Conservation (phyloP, 1,140 invertebrate species). For the Drosophila takahashii region DNA sequence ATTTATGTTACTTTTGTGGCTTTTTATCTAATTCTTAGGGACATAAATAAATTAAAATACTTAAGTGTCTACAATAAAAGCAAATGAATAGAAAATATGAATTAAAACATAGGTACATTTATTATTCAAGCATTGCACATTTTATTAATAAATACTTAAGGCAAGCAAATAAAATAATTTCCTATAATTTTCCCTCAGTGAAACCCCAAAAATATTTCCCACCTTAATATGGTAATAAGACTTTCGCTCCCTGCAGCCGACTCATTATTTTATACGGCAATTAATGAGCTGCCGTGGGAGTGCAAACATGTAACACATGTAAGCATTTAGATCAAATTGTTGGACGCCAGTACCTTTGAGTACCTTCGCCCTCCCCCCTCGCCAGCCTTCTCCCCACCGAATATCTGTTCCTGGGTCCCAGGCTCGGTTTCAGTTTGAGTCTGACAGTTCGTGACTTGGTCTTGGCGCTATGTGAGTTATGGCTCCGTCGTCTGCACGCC, state of each 20-base stretch:
- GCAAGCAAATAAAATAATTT: background rate
- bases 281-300: conserved; percentile 73
- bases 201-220: background rate
- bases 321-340: conserved; percentile 48
- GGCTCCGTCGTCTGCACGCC: conserved; percentile 76
- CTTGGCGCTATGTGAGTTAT: conserved; percentile 82
- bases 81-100: no score
- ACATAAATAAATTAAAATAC: background rate
- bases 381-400: background rate
- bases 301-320: conserved; percentile 59
- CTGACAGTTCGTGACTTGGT: conserved; percentile 78
- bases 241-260: conserved; percentile 25
- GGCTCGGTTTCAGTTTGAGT: conserved; percentile 16
- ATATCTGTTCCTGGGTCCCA: background rate
- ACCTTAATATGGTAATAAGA: background rate
- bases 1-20: background rate
- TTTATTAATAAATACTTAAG: no score
- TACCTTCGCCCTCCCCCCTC: background rate
- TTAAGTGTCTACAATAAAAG: background rate
- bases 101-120: no score
- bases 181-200: conserved; percentile 6
- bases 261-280: conserved; percentile 75
- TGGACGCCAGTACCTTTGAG: conserved; percentile 10
- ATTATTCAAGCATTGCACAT: no score
- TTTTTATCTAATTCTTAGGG: background rate